phyloP scores from a whole-genome alignment of 2,888 invertebrate genomes.

The Ceraclea dissimilis region DNA sequence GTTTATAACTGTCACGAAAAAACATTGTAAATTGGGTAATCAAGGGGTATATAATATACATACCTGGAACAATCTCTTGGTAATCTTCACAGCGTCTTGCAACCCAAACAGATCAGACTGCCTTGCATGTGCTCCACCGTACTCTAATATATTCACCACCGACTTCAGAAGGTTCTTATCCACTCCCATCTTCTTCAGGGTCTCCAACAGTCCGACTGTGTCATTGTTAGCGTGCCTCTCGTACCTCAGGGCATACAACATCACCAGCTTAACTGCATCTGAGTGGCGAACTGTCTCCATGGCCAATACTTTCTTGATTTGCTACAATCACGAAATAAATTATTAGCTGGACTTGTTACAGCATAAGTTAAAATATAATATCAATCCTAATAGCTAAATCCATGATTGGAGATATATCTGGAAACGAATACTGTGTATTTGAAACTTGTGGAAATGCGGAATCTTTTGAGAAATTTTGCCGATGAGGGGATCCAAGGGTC shows the following conservation, averaged over 20 bases:
- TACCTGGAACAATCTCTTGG: constrained; percentile 80
- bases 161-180: constrained; percentile 55
- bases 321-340: constrained; percentile 37
- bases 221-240: constrained; percentile 85
- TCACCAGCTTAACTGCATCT: constrained; percentile 83
- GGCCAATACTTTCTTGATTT: constrained; percentile 69
- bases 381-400: constrained; percentile 2
- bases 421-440: too few relatives aligned
- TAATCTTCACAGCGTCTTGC: constrained; percentile 81
- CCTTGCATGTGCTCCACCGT: constrained; percentile 74
- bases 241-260: constrained; percentile 89
- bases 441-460: too few relatives aligned
- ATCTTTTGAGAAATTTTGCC: too few relatives aligned
- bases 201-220: constrained; percentile 65
- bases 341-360: too few relatives aligned
- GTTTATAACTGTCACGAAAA: too few relatives aligned
- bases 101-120: constrained; percentile 79
- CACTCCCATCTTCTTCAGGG: constrained; percentile 64
- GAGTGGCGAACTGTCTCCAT: constrained; percentile 63
- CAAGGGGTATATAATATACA: too few relatives aligned
- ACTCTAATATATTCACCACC: constrained; percentile 66
- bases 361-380: neutral
- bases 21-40: too few relatives aligned
- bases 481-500: too few relatives aligned
- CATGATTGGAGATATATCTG: neutral